Evolutionary conservation across 2,888 invertebrate species (phyloP).

Genomic region (Agrilus mali): DNA sequence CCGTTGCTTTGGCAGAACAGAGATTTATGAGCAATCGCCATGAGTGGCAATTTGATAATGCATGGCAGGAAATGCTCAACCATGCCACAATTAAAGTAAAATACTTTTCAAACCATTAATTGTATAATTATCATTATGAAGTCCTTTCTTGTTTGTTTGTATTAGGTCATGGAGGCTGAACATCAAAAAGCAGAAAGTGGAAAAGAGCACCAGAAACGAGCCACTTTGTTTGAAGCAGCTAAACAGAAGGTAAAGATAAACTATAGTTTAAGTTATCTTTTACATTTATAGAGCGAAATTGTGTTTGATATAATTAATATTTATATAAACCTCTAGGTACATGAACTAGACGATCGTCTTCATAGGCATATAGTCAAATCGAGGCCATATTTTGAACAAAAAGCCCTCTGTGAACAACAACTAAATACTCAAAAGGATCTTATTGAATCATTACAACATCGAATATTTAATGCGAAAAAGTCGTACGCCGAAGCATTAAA

Average conservation of each 20-base stretch:
- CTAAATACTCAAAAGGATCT: conserved; percentile 73
- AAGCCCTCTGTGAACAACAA: conserved; percentile 74
- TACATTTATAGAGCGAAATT: too few species aligned
- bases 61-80: conserved; percentile 96
- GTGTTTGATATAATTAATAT: neutral
- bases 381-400: conserved; percentile 83
- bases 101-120: neutral
- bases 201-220: conserved; percentile 72
- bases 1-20: conserved; percentile 81
- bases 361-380: conserved; percentile 76
- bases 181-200: conserved; percentile 81
- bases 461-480: conserved; percentile 66
- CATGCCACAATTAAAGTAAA: conserved; percentile 83
- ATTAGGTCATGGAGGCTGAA: conserved; percentile 84
- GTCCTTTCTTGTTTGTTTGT: conserved; percentile 6
- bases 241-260: conserved; percentile 53
- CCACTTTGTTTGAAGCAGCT: conserved; percentile 67
- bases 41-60: conserved; percentile 85
- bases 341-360: conserved; percentile 69
- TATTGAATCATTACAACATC: conserved; percentile 68
- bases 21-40: conserved; percentile 61
- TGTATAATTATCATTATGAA: neutral
- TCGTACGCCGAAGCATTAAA: conserved; percentile 73
- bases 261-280: neutral
- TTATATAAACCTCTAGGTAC: conserved; percentile 38